Evolutionary conservation across 2,797 vertebrate genomes (phyloP).

Genomic region (Sphenodon punctatus): DNA sequence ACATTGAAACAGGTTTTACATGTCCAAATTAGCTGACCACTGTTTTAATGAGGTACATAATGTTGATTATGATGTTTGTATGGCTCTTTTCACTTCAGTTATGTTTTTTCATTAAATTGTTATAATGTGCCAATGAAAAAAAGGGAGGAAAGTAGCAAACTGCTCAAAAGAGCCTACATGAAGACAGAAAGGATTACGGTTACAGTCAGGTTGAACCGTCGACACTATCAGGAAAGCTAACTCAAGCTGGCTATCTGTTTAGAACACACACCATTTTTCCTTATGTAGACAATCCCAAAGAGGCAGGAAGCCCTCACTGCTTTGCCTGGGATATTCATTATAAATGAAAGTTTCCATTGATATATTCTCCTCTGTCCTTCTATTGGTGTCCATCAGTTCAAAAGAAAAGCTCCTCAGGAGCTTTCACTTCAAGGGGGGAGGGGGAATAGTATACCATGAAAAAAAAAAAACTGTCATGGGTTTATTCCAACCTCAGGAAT

Average conservation of each 20-base stretch:
- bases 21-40: background rate
- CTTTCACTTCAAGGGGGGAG: background rate
- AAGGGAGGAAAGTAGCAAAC: background rate
- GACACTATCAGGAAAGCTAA: no score
- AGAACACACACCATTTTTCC: no score
- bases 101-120: background rate
- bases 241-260: no score
- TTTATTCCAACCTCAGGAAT: no score
- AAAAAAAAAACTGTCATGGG: background rate
- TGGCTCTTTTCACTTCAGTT: background rate
- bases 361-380: background rate
- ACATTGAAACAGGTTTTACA: background rate
- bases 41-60: background rate
- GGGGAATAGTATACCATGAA: background rate
- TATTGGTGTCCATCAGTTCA: background rate
- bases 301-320: fast-evolving
- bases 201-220: no score
- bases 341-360: fast-evolving
- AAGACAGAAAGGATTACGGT: no score
- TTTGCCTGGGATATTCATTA: fast-evolving
- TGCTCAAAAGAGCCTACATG: fast-evolving
- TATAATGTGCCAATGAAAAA: background rate
- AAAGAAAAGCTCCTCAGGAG: background rate
- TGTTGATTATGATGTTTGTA: background rate
- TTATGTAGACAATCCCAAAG: fast-evolving